phyloP scores from a whole-genome alignment of 2,113 vertebrate species.

The Onychorhynchus coronatus region DNA sequence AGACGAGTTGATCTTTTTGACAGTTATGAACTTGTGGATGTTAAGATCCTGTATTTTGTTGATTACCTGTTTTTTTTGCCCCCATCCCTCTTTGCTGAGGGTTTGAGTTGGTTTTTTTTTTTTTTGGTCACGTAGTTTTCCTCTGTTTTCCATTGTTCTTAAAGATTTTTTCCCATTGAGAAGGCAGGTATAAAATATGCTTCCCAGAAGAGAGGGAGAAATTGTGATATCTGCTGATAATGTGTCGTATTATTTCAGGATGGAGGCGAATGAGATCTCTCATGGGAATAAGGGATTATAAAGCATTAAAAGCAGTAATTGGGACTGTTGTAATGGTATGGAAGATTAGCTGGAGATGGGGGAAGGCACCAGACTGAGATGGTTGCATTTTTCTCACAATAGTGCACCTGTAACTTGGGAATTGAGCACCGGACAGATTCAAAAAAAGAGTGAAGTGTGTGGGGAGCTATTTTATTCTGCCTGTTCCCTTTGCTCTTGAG shows the following conservation, averaged over 20 bases:
- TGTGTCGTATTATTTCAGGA: not conserved
- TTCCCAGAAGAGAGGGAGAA: not conserved
- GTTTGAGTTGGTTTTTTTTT: not conserved
- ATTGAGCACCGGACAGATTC: not conserved
- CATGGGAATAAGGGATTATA: not conserved
- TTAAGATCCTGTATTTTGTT: not conserved
- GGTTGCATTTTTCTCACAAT: not conserved
- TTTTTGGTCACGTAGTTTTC: not conserved
- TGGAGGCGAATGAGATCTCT: not conserved
- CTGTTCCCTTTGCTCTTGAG: not conserved
- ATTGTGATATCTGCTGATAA: not conserved
- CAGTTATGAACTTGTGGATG: not conserved
- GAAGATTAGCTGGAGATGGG: not conserved
- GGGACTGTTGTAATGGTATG: not conserved
- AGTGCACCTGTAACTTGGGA: not conserved
- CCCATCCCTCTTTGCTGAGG: rapidly evolving
- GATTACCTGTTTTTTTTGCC: not conserved
- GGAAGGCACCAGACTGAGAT: not conserved
- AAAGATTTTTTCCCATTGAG: not conserved
- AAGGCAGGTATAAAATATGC: not conserved
- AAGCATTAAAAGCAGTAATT: not conserved
- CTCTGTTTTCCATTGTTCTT: not conserved
- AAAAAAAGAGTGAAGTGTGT: not conserved
- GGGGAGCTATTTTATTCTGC: not conserved
- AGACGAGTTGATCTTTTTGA: not conserved